phyloP scores from a whole-genome alignment of 2,113 vertebrate species.

The Cyrtonyx montezumae region DNA sequence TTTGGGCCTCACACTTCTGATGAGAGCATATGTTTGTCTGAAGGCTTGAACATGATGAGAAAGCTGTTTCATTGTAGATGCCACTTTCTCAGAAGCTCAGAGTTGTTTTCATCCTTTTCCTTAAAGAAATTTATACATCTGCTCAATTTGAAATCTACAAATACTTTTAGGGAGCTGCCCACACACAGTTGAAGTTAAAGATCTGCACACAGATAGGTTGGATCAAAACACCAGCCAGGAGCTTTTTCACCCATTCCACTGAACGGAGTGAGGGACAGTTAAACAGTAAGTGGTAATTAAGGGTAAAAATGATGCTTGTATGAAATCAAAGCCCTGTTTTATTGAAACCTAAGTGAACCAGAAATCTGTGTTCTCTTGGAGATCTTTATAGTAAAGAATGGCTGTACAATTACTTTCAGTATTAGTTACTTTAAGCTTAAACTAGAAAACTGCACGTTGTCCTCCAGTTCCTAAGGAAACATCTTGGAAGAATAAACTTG shows the following conservation, averaged over 20 bases:
- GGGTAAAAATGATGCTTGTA: not conserved
- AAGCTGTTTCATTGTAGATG: not conserved
- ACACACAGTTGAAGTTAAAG: not conserved
- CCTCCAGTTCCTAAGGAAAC: not conserved
- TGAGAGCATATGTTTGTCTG: not conserved
- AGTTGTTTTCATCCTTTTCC: not conserved
- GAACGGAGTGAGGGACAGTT: not conserved
- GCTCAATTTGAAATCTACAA: not conserved
- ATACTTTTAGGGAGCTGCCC: not conserved
- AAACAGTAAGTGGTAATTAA: not conserved
- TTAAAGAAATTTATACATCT: not conserved
- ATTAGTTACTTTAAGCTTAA: not conserved
- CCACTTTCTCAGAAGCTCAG: not conserved
- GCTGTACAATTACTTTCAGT: not conserved
- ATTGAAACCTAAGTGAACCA: not conserved
- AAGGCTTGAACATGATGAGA: not conserved
- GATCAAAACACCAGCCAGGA: not conserved
- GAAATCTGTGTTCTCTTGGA: not conserved
- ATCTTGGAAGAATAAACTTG: not conserved
- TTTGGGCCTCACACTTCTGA: not conserved
- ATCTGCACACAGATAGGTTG: not conserved
- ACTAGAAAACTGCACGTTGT: not conserved
- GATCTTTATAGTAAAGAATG: not conserved
- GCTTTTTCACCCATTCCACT: not conserved
- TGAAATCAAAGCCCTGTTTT: not conserved